These are phyloP conservation scores for Tridacna crocea DNA, from an alignment of 2,888 invertebrate species.

Conservation along the genomic window DNA sequence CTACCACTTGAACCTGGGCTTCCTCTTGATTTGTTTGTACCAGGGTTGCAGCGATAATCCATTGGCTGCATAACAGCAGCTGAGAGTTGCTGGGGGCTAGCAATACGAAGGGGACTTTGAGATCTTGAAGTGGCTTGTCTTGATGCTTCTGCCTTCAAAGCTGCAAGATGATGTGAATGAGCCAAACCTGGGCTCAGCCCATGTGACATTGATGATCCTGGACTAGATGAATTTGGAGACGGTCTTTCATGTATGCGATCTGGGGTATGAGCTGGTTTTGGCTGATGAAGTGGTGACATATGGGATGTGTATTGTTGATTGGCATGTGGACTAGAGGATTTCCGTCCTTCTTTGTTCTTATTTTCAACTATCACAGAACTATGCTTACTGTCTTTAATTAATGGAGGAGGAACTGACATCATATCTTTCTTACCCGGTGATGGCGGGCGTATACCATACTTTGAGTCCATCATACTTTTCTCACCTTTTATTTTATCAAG, in stretches of 20 bases:
- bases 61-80: constrained; percentile 78
- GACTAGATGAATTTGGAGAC: constrained; percentile 65
- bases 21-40: constrained; percentile 54
- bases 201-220: constrained; percentile 64
- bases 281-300: constrained; percentile 74
- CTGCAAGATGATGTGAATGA: constrained; percentile 66
- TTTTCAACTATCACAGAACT: constrained; percentile 82
- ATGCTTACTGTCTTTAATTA: constrained; percentile 74
- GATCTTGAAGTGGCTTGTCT: constrained; percentile 66
- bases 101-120: constrained; percentile 78
- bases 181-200: constrained; percentile 68
- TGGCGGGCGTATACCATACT: constrained; percentile 51
- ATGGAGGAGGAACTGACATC: constrained; percentile 72
- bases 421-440: constrained; percentile 66
- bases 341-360: constrained; percentile 65
- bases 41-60: constrained; percentile 74
- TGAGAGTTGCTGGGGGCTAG: constrained; percentile 76
- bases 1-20: constrained; percentile 57
- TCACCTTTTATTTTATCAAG: constrained; percentile 74
- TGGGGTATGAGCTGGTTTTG: constrained; percentile 77
- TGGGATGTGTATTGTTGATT: constrained; percentile 61
- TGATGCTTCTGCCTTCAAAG: constrained; percentile 67
- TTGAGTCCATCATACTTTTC: constrained; percentile 61
- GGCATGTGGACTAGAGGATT: constrained; percentile 67
- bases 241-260: constrained; percentile 66